A percentile compares a stretch with the other conserved stretches of the same genome.
phyloP scores from a whole-genome alignment of 2,797 vertebrate genomes.

The Chloroceryle amazona region DNA sequence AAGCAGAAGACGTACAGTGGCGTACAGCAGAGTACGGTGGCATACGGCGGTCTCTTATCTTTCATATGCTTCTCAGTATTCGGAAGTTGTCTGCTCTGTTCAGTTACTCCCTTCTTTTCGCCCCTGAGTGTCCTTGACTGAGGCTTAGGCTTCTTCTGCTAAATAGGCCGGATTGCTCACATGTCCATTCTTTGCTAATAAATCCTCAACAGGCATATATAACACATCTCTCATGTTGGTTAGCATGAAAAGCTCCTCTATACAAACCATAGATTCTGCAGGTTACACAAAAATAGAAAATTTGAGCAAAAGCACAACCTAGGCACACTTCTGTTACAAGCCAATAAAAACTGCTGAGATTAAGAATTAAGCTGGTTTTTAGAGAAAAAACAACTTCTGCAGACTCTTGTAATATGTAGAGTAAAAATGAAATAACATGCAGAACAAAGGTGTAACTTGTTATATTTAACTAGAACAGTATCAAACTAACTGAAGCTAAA shows the following conservation, averaged over 20 bases:
- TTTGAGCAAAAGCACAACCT: background rate
- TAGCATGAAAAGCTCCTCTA: background rate
- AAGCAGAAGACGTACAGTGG: too few relatives aligned
- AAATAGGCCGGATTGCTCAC: too few relatives aligned
- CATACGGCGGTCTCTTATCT: too few relatives aligned
- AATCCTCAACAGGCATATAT: background rate
- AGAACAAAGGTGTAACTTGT: background rate
- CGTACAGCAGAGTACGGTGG: too few relatives aligned
- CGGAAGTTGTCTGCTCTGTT: too few relatives aligned
- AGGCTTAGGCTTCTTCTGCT: too few relatives aligned
- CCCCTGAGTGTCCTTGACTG: too few relatives aligned
- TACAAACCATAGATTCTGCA: background rate
- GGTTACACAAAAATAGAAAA: background rate
- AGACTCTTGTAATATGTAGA: too few relatives aligned
- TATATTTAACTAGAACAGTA: background rate
- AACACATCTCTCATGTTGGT: rapidly evolving
- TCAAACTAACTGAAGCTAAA: background rate
- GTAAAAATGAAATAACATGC: rapidly evolving
- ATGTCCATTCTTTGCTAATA: too few relatives aligned
- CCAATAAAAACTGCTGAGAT: background rate
- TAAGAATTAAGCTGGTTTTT: background rate
- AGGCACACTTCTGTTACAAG: background rate
- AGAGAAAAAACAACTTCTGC: background rate
- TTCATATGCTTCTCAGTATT: too few relatives aligned
- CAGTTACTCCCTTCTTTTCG: too few relatives aligned